These are phyloP conservation scores for Anguilla pacifica DNA, from an alignment of 2,797 vertebrate genomes.

Conservation along the genomic window DNA sequence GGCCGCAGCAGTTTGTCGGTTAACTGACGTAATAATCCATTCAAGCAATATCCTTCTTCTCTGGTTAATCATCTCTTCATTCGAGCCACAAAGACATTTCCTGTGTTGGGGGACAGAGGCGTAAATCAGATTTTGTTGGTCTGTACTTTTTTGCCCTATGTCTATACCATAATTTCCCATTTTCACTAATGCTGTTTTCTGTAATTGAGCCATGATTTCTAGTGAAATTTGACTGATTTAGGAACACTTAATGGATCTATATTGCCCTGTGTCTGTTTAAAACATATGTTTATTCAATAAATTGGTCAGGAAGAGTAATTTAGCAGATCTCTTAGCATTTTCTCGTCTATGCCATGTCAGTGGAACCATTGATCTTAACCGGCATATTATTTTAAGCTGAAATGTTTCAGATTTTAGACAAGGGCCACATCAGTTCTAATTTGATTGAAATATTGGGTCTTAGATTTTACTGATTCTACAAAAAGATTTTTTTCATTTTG, in stretches of 20 bases:
- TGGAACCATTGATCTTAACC: neutral
- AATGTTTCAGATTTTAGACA: neutral
- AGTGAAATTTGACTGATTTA: neutral
- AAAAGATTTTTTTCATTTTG: too few species aligned
- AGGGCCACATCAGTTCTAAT: neutral
- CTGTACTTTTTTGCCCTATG: neutral
- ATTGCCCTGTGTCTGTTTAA: neutral
- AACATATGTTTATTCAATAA: neutral
- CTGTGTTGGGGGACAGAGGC: neutral
- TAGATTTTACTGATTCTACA: too few species aligned
- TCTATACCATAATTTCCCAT: neutral
- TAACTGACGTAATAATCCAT: slow-evolving; percentile 34
- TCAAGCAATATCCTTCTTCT: neutral
- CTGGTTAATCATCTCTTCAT: slow-evolving; percentile 15
- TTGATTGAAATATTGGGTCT: neutral
- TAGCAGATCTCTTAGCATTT: too few species aligned
- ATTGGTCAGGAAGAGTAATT: neutral
- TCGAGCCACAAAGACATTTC: neutral
- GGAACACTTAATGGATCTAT: neutral
- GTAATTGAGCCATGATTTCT: neutral
- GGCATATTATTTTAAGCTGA: neutral
- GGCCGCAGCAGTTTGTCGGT: slow-evolving; percentile 34
- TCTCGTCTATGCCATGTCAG: neutral
- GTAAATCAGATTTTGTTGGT: neutral
- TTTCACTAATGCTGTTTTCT: neutral